Conservation (phyloP, 2,797 vertebrate species). For the Hemibagrus guttatus region DNA sequence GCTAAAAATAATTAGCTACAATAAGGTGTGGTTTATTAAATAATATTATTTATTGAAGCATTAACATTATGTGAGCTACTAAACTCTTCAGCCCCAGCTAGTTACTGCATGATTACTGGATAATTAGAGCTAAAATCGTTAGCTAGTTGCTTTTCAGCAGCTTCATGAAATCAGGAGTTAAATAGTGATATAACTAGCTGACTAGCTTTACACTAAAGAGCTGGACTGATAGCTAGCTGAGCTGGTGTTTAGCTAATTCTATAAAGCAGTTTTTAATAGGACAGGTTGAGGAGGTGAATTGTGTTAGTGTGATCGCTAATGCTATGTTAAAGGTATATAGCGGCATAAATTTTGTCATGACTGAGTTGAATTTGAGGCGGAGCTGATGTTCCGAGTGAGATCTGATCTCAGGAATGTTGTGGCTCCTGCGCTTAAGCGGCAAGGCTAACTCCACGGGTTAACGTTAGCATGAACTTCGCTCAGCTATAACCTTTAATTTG, state of each 20-base stretch:
- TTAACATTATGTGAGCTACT: background rate
- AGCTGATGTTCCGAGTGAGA: background rate
- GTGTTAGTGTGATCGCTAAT: background rate
- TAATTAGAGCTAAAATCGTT: background rate
- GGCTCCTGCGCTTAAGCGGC: background rate
- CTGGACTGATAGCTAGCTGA: background rate
- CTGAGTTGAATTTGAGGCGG: background rate
- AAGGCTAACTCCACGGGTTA: constrained; percentile 1
- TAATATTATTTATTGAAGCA: background rate
- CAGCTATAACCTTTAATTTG: constrained; percentile 56
- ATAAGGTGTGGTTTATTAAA: background rate
- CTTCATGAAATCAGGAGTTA: background rate
- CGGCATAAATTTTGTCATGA: background rate
- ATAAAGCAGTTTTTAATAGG: background rate
- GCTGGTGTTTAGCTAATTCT: background rate
- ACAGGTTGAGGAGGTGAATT: too few relatives aligned
- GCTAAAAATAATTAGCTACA: background rate
- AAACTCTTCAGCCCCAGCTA: background rate
- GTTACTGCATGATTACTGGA: background rate
- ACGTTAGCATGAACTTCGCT: background rate
- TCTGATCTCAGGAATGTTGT: background rate
- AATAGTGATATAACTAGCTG: background rate
- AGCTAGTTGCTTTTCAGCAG: background rate
- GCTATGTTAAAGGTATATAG: background rate
- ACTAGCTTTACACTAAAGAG: background rate